Conservation (phyloP, 2,888 invertebrate genomes). For the Drosophila lutescens region DNA sequence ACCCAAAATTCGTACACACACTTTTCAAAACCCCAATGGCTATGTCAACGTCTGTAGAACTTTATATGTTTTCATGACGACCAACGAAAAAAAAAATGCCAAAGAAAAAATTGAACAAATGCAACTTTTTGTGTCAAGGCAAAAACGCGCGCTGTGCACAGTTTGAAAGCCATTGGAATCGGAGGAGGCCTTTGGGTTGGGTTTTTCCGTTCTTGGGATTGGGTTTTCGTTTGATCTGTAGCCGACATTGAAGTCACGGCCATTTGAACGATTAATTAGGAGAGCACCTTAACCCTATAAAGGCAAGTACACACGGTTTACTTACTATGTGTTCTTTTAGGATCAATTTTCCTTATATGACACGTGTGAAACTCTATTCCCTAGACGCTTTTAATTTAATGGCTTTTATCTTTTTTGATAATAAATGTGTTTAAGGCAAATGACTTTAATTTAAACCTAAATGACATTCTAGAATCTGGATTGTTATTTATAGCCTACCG, state of each 20-base stretch:
- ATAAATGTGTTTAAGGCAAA: conserved; percentile 31
- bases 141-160: conserved; percentile 71
- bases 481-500: conserved; percentile 39
- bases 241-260: conserved; percentile 51
- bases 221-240: conserved; percentile 62
- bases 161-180: conserved; percentile 68
- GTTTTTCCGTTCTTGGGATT: conserved; percentile 28
- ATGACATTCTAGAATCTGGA: conserved; percentile 45
- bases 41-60: conserved; percentile 52
- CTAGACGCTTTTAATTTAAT: background rate
- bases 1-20: conserved; percentile 37
- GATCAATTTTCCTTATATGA: background rate
- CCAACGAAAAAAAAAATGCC: conserved; percentile 37
- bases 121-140: conserved; percentile 64
- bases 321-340: background rate
- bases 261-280: conserved; percentile 48
- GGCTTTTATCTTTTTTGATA: conserved; percentile 3
- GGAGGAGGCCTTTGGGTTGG: conserved; percentile 51
- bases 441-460: conserved; percentile 24
- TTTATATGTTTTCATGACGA: conserved; percentile 58
- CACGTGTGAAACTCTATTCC: background rate
- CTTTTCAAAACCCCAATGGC: conserved; percentile 44
- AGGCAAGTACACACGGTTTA: background rate
- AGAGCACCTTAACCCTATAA: conserved; percentile 19
- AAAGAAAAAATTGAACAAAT: conserved; percentile 44